Conservation (phyloP, 2,797 vertebrate genomes). For the Haliaeetus vocifer region DNA sequence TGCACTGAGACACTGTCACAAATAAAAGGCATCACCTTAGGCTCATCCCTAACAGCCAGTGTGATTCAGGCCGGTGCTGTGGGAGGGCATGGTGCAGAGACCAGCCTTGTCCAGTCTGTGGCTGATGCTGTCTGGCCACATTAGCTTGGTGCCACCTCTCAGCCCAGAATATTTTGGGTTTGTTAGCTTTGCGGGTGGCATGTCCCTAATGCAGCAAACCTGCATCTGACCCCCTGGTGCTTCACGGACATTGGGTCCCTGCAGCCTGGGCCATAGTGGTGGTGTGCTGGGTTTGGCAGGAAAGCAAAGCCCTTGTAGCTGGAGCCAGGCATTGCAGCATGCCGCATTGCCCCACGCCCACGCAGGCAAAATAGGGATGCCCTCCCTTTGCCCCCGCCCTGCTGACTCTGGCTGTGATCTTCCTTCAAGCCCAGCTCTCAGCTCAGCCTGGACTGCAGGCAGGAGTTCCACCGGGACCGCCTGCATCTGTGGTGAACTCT, state of each 20-base stretch:
- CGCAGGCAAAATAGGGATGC: not conserved
- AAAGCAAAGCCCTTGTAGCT: not conserved
- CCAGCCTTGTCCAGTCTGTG: not conserved
- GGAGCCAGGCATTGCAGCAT: not conserved
- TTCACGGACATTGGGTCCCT: not conserved
- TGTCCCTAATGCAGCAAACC: not conserved
- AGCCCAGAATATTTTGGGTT: not conserved
- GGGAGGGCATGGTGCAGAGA: not conserved
- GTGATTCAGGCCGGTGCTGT: not conserved
- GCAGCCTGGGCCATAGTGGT: not conserved
- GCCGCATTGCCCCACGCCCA: not conserved
- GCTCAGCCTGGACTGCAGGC: not conserved
- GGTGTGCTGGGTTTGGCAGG: not conserved
- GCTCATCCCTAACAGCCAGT: not conserved
- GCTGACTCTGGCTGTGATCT: not conserved
- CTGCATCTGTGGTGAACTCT: not conserved
- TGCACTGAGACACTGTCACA: not conserved
- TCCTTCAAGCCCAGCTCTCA: not conserved
- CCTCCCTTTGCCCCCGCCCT: not conserved
- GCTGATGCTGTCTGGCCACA: not conserved
- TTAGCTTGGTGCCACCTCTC: not conserved
- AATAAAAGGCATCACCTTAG: not conserved
- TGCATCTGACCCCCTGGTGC: not conserved
- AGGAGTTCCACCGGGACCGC: rapidly evolving
- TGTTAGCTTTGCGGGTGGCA: not conserved